phyloP scores from a whole-genome alignment of 1,140 invertebrate species.

The Alviniconcha marisindica region DNA sequence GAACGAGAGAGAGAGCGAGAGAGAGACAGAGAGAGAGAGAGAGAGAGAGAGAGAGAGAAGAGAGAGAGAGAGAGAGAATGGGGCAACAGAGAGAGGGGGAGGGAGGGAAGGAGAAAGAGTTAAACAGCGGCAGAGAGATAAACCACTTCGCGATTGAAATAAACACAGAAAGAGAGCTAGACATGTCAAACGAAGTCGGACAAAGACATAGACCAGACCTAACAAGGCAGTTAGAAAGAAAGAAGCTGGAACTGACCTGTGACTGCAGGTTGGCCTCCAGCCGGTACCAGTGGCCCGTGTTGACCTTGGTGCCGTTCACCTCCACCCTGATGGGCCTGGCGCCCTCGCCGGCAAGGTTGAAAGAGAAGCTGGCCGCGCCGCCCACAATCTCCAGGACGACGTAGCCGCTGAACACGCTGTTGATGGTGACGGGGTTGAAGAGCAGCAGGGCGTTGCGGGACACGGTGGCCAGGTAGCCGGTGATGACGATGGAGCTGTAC shows the following conservation, averaged over 20 bases:
- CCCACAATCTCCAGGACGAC: slow-evolving; percentile 91
- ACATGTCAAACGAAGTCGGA: no score
- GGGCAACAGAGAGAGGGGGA: no score
- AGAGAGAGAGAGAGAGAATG: no score
- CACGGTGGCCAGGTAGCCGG: slow-evolving; percentile 88
- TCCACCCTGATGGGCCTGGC: slow-evolving; percentile 81
- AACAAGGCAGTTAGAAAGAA: neutral
- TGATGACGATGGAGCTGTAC: slow-evolving; percentile 92
- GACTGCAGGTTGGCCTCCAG: slow-evolving; percentile 93
- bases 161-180: no score
- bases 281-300: slow-evolving; percentile 93
- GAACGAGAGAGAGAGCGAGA: no score
- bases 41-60: no score
- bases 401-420: slow-evolving; percentile 85
- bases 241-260: no score
- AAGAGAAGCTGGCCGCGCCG: slow-evolving; percentile 91
- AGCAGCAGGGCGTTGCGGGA: slow-evolving; percentile 90
- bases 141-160: no score
- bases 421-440: slow-evolving; percentile 88
- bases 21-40: no score
- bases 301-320: slow-evolving; percentile 77
- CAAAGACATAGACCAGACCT: no score
- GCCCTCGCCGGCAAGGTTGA: slow-evolving; percentile 85
- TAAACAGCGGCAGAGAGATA: no score
- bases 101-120: no score